Percentiles rank a stretch among this genome's conserved stretches.
phyloP scores from a whole-genome alignment of 2,113 vertebrate genomes.

The Trematocara unimaculatum region DNA sequence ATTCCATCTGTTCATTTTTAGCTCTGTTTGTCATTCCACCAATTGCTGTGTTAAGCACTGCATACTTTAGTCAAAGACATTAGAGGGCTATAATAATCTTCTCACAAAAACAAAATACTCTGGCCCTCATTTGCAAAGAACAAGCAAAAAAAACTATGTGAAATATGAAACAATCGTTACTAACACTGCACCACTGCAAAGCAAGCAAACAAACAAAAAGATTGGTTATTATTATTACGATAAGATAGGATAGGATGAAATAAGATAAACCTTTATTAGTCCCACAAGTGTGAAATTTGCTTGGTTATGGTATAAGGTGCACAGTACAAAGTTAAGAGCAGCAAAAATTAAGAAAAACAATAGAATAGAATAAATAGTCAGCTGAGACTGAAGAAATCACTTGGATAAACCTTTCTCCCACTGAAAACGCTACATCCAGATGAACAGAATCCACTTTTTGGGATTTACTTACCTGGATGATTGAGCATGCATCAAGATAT shows the following conservation, averaged over 20 bases:
- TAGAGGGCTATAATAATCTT: neutral
- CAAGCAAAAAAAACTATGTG: neutral
- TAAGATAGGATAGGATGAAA: neutral
- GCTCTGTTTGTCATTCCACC: neutral
- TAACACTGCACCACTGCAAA: neutral
- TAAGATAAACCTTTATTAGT: neutral
- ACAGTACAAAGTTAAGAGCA: neutral
- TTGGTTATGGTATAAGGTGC: neutral
- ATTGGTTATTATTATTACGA: neutral
- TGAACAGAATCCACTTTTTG: no score
- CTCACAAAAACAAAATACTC: neutral
- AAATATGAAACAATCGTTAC: neutral
- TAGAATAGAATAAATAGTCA: neutral
- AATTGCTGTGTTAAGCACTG: neutral
- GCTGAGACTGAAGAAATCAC: no score
- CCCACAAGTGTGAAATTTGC: neutral
- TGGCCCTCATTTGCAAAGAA: neutral
- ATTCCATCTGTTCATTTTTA: neutral
- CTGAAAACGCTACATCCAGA: no score
- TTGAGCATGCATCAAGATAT: no score
- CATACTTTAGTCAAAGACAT: neutral
- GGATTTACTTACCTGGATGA: no score
- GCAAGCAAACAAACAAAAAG: neutral
- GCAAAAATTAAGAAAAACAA: neutral
- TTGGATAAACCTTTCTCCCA: no score